These are phyloP conservation scores for Microplitis deprimator DNA, from an alignment of 2,888 invertebrate species.

Conservation along the genomic window DNA sequence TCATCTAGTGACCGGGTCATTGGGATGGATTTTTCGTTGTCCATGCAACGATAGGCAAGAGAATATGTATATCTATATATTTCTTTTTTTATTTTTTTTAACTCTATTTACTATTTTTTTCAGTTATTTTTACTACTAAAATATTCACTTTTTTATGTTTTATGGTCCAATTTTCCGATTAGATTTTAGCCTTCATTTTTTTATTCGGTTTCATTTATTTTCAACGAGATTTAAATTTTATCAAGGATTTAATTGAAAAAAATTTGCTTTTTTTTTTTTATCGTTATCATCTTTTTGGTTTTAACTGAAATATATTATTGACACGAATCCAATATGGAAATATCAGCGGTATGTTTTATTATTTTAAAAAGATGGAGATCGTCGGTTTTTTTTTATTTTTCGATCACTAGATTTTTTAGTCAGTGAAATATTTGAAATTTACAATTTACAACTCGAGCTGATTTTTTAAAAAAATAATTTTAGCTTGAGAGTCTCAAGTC, in stretches of 20 bases:
- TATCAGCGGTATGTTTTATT: not conserved
- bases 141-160: constrained; percentile 41
- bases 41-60: constrained; percentile 40
- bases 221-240: constrained; percentile 11
- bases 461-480: too few relatives aligned
- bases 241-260: constrained; percentile 34
- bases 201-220: constrained; percentile 18
- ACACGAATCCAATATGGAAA: constrained; percentile 4
- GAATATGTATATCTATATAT: constrained; percentile 30
- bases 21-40: constrained; percentile 32
- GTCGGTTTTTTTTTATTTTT: constrained; percentile 16
- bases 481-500: too few relatives aligned
- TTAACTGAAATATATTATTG: not conserved
- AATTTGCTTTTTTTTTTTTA: constrained; percentile 27
- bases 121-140: constrained; percentile 34
- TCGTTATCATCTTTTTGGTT: not conserved
- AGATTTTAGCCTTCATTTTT: constrained; percentile 30
- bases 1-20: constrained; percentile 37
- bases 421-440: not conserved
- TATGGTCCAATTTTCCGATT: constrained; percentile 41
- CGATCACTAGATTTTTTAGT: not conserved
- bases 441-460: not conserved
- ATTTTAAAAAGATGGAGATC: not conserved
- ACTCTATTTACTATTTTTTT: constrained; percentile 27
- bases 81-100: constrained; percentile 32